Evolutionary conservation across 2,797 vertebrate species (phyloP).

Genomic region (Simalia tracyae): DNA sequence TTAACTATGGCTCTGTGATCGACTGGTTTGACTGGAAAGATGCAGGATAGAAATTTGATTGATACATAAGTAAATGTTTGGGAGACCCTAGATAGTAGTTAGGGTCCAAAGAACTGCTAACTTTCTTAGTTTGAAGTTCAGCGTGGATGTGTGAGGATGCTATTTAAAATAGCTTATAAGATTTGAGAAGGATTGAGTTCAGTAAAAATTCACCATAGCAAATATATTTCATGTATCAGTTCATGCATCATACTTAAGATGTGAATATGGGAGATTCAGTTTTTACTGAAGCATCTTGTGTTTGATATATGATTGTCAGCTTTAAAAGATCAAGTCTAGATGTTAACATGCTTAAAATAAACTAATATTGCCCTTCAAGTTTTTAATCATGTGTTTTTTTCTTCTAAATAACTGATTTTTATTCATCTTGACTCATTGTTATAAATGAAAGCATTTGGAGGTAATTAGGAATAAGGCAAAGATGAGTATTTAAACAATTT

Average conservation of each 20-base stretch:
- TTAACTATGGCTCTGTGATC: not conserved
- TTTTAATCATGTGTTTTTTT: not conserved
- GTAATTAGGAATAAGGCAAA: not conserved
- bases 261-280: not conserved
- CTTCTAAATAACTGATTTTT: not conserved
- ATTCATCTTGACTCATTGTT: not conserved
- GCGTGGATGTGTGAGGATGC: not conserved
- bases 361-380: not conserved
- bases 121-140: not conserved
- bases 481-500: not conserved
- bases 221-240: not conserved
- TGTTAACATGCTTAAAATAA: not conserved
- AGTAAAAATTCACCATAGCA: not conserved
- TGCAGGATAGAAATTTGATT: not conserved
- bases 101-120: not conserved
- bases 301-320: not conserved
- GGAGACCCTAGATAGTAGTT: not conserved
- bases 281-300: not conserved
- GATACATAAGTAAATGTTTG: fast-evolving
- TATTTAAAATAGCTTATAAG: not conserved
- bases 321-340: not conserved
- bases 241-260: not conserved
- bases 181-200: not conserved
- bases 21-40: not conserved
- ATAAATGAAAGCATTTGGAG: not conserved